phyloP scores from a whole-genome alignment of 2,888 invertebrate genomes.

The Amblyteles armatorius region DNA sequence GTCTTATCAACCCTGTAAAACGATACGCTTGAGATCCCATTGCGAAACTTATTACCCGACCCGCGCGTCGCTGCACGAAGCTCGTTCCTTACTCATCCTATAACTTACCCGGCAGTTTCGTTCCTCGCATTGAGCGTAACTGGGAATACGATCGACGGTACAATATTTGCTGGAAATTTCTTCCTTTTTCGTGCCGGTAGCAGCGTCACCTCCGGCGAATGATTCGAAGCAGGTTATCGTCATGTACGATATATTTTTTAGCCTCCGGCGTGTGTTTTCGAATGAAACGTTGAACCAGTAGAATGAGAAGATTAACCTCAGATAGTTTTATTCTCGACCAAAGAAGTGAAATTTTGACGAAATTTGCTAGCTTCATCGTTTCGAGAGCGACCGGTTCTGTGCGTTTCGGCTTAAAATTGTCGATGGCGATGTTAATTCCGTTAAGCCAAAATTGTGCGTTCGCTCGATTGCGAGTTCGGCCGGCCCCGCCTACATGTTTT shows the following conservation, averaged over 20 bases:
- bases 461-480: slow-evolving; percentile 37
- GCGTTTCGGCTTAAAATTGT: not conserved
- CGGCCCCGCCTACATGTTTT: slow-evolving; percentile 34
- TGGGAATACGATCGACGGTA: not conserved
- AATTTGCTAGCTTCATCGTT: not conserved
- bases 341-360: not conserved
- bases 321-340: not conserved
- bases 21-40: slow-evolving; percentile 80
- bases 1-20: slow-evolving; percentile 76
- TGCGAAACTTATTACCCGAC: slow-evolving; percentile 51
- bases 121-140: not conserved
- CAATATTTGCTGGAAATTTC: not conserved
- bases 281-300: not conserved
- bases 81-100: slow-evolving; percentile 10
- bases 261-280: not conserved
- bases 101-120: not conserved
- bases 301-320: not conserved
- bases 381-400: not conserved
- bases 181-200: not conserved
- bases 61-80: not conserved
- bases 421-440: slow-evolving; percentile 13
- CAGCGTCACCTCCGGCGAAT: not conserved
- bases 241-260: not conserved
- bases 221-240: not conserved
- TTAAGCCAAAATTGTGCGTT: slow-evolving; percentile 44